Conservation (phyloP, 1,140 invertebrate species). For the Medauroidea extradentata region DNA sequence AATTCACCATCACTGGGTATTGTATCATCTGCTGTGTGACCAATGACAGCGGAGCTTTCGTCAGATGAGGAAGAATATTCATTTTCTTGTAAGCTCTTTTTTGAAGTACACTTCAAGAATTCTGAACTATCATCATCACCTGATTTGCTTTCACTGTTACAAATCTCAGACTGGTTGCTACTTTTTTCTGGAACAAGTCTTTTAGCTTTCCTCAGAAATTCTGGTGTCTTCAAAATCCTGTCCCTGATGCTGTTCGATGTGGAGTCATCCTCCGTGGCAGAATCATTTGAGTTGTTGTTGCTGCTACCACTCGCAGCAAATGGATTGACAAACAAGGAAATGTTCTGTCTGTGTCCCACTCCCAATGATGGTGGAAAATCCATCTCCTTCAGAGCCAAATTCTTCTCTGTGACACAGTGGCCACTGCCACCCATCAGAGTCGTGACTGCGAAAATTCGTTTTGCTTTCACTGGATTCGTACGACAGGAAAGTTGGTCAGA, state of each 20-base stretch:
- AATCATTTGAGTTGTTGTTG: slow-evolving; percentile 41
- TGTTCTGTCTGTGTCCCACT: slow-evolving; percentile 37
- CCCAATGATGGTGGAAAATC: slow-evolving; percentile 50
- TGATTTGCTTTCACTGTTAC: too few relatives aligned
- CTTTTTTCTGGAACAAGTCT: too few relatives aligned
- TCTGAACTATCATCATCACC: too few relatives aligned
- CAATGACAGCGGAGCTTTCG: too few relatives aligned
- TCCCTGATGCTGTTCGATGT: slow-evolving; percentile 10
- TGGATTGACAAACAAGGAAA: slow-evolving; percentile 54
- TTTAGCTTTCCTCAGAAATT: too few relatives aligned
- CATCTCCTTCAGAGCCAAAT: slow-evolving; percentile 47
- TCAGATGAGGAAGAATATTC: too few relatives aligned
- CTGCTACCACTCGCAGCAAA: slow-evolving; percentile 39
- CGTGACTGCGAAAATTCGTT: slow-evolving; percentile 48
- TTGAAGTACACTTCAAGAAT: too few relatives aligned
- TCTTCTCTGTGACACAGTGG: slow-evolving; percentile 49
- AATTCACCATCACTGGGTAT: slow-evolving; percentile 31
- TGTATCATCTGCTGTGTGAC: too few relatives aligned
- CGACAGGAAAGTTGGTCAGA: slow-evolving; percentile 34
- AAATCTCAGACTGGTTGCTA: too few relatives aligned
- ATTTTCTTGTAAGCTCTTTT: too few relatives aligned
- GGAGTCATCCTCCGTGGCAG: slow-evolving; percentile 36
- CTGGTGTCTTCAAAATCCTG: too few relatives aligned
- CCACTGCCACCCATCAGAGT: slow-evolving; percentile 43
- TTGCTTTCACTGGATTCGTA: slow-evolving; percentile 10